Percentiles rank a stretch among this genome's conserved stretches.
Evolutionary conservation across 37 sponge, comb jelly and placozoan genomes (phyloP).

Genomic region (Eunapius fragilis): DNA sequence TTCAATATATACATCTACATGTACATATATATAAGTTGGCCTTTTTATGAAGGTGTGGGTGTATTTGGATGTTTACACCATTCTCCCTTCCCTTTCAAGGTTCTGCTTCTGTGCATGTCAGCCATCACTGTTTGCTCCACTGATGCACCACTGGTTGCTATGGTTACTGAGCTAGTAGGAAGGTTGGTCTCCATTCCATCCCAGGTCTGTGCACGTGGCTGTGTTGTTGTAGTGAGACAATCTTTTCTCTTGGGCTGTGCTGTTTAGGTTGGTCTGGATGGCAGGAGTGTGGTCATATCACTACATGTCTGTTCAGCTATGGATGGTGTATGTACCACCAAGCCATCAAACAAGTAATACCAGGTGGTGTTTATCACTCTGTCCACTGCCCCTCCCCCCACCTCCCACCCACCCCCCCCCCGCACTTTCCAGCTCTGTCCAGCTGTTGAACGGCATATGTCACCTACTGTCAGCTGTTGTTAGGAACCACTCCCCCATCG

Average conservation of each 20-base stretch:
- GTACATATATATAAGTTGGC: not conserved
- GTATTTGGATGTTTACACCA: not conserved
- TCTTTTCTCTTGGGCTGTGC: no score
- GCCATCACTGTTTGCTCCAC: no score
- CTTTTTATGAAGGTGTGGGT: not conserved
- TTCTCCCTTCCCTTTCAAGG: no score
- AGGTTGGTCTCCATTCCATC: not conserved
- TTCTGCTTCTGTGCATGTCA: no score
- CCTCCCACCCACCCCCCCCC: not conserved
- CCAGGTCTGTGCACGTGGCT: not conserved
- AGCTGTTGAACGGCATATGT: slow-evolving; percentile 2
- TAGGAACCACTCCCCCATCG: slow-evolving; percentile 12
- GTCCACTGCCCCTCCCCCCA: not conserved
- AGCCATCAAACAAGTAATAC: not conserved
- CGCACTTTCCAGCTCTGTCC: not conserved
- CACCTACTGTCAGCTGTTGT: slow-evolving; percentile 23
- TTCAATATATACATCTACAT: not conserved
- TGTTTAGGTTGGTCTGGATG: no score
- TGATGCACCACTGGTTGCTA: not conserved
- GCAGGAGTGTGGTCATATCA: not conserved
- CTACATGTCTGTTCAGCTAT: no score
- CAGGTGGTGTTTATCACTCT: not conserved
- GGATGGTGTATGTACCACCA: not conserved
- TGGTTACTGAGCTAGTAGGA: not conserved
- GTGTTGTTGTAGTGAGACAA: not conserved